Percentiles rank a stretch among this genome's conserved stretches.
Evolutionary conservation across 23 tunicate genomes (phyloP).

Genomic region (Halocynthia aurantium): DNA sequence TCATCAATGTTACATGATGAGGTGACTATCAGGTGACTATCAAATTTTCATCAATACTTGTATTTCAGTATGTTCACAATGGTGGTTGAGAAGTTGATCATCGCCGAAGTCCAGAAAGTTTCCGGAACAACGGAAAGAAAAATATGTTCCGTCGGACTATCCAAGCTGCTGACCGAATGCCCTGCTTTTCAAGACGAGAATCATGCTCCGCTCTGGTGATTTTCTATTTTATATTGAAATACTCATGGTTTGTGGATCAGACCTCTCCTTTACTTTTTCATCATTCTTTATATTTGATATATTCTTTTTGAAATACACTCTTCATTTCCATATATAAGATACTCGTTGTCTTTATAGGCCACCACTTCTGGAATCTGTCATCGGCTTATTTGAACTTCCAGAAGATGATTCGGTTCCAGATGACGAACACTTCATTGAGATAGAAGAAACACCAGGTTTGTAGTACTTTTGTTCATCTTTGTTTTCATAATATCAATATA

Average conservation of each 20-base stretch:
- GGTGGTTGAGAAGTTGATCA: conserved; percentile 82
- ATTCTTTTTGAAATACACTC: not conserved
- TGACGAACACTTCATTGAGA: conserved; percentile 91
- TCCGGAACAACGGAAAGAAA: conserved; percentile 71
- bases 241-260: not conserved
- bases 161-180: conserved; percentile 80
- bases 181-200: conserved; percentile 64
- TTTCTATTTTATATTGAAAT: not conserved
- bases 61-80: conserved; percentile 73
- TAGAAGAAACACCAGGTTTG: conserved; percentile 83
- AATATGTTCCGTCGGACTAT: conserved; percentile 74
- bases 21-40: no score
- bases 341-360: conserved; percentile 27
- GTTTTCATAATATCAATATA: not conserved
- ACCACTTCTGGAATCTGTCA: conserved; percentile 64
- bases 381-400: conserved; percentile 91
- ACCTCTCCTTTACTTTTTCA: not conserved
- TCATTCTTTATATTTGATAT: not conserved
- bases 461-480: not conserved
- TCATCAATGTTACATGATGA: no score
- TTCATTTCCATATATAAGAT: not conserved
- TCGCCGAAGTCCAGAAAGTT: conserved; percentile 72
- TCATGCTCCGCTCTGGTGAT: conserved; percentile 57
- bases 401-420: conserved; percentile 81
- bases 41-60: not conserved